These are phyloP conservation scores for Pagrus major DNA, from an alignment of 2,113 vertebrate genomes.

Conservation along the genomic window DNA sequence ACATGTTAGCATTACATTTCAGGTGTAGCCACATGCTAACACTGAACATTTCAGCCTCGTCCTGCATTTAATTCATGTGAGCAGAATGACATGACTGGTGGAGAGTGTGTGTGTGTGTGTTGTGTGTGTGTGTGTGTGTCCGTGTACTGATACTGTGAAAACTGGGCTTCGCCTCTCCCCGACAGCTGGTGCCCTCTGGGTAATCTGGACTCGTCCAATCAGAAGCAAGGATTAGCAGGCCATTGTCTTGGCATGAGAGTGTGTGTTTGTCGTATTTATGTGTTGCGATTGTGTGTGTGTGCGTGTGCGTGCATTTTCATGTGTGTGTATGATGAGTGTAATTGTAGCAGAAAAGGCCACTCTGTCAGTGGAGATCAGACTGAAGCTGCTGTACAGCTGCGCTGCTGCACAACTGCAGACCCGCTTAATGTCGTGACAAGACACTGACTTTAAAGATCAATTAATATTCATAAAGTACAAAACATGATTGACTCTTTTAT, in stretches of 20 bases:
- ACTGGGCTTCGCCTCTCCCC: constrained; percentile 74
- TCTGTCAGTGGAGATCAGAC: constrained; percentile 58
- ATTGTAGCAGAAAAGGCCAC: constrained; percentile 53
- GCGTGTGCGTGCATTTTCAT: constrained; percentile 25
- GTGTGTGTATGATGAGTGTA: constrained; percentile 15
- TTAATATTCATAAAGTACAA: constrained; percentile 7
- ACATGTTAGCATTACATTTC: neutral
- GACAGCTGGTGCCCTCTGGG: constrained; percentile 84
- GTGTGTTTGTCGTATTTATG: constrained; percentile 41
- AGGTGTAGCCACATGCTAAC: constrained; percentile 10
- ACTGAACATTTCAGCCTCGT: constrained; percentile 2
- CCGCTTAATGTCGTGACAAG: constrained; percentile 26
- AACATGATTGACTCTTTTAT: neutral
- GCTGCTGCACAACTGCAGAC: constrained; percentile 32
- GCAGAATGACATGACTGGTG: neutral
- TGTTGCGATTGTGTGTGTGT: constrained; percentile 21
- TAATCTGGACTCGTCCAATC: constrained; percentile 80
- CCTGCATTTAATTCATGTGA: constrained; percentile 17
- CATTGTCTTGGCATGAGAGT: constrained; percentile 78
- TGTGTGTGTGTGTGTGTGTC: constrained; percentile 29
- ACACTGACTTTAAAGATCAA: constrained; percentile 13
- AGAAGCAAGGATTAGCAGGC: constrained; percentile 77
- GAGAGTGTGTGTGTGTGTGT: constrained; percentile 26
- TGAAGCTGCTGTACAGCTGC: constrained; percentile 51
- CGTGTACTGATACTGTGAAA: constrained; percentile 61